Base-by-base conservation (phyloP, 2,113 vertebrate genomes). In the Mus pahari region DNA sequence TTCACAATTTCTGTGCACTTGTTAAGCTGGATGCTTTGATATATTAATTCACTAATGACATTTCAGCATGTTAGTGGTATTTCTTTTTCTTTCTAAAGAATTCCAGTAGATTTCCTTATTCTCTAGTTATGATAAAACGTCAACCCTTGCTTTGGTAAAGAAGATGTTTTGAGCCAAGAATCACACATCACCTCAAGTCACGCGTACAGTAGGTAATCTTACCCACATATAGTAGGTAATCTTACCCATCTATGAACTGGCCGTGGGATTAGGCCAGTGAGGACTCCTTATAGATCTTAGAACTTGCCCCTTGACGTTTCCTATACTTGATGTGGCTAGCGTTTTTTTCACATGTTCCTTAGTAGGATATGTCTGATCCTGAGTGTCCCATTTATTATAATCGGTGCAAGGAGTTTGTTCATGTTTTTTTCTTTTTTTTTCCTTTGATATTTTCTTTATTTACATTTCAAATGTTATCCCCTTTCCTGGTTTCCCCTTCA, bases 81-180 rank as follows among this genome's bases (percentile, higher is more conserved):
- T 33, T 64, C 92, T 96, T 90, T 7, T 88, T 77, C 14, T 39
- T 92, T 14, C 66, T 20, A 48, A 62, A 31, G 31, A 86, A 91
- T 82, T 89, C 31, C 39, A 78, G n/a, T 66, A 71, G 53, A n/a
- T 62, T 53, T 13, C 48, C 42, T 92, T 94, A 66, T 92, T 88
- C 4, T 88, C 5, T 71, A 86, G 48, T 93, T 55, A 39, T 92
- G 78, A 62, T 58, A 82, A 92, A 55, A 50, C 74, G 36, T 55
- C 88, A 53, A 95, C 53, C 9, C 2, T 62, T 53, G 13, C 58
- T 96, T 95, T 16, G 77, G 0, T 64, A 82, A 86, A 81, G 31
- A 12, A 93, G 13, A 4, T 62, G 13, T 55, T 95, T 96, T 89
- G 64, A 93, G 17, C 42, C 86, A 7, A 28, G 1, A 93, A 2